Evolutionary conservation across 2,888 invertebrate species (phyloP).

Genomic region (Tiliacea citrago): DNA sequence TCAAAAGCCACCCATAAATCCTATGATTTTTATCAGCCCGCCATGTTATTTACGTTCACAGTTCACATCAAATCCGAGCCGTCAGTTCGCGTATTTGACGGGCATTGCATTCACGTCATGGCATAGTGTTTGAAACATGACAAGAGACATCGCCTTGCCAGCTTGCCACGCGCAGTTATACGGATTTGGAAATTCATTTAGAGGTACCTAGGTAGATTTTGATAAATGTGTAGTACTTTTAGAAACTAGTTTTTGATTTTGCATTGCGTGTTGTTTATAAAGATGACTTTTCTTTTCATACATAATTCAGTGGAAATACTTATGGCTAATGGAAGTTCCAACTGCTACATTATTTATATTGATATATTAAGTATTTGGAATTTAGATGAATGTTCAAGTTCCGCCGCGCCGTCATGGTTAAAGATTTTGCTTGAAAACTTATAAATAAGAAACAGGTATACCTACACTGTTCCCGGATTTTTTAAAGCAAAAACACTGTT

Average conservation of each 20-base stretch:
- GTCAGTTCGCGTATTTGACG: conserved; percentile 41
- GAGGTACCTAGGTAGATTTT: not conserved
- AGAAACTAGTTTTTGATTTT: not conserved
- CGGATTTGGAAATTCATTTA: conserved; percentile 32
- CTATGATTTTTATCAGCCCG: not conserved
- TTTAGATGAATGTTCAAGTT: not conserved
- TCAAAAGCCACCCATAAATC: not conserved
- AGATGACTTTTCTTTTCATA: too few species aligned
- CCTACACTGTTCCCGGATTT: not conserved
- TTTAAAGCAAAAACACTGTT: not conserved
- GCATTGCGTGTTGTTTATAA: too few species aligned
- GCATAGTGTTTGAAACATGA: conserved; percentile 31
- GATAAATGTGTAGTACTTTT: not conserved
- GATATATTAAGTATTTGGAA: not conserved
- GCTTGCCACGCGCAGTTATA: conserved; percentile 8
- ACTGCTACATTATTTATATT: not conserved
- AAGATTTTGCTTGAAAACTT: not conserved
- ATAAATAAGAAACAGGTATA: not conserved
- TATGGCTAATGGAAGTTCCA: not conserved
- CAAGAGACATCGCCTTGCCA: conserved; percentile 29
- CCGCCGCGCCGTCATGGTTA: not conserved
- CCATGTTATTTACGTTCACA: conserved; percentile 38
- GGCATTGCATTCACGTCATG: conserved; percentile 26
- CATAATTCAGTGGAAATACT: not conserved
- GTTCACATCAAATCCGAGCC: conserved; percentile 32